Conservation (phyloP, 2,113 vertebrate species). For the Hemicordylus capensis region DNA sequence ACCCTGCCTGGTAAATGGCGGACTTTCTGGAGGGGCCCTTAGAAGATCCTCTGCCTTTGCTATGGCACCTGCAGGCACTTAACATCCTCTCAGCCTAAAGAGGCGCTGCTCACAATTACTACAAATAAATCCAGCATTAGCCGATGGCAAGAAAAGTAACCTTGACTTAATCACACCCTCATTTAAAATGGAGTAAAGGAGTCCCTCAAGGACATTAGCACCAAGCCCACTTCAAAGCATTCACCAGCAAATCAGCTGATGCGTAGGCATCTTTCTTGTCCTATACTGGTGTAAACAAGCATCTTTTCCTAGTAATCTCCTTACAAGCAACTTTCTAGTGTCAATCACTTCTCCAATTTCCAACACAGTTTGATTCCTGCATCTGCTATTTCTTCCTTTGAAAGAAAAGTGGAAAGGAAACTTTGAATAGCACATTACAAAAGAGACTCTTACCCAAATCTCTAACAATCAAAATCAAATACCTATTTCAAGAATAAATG, state of each 20-base stretch:
- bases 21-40: neutral
- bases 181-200: neutral
- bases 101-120: neutral
- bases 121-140: neutral
- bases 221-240: neutral
- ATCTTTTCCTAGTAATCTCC: neutral
- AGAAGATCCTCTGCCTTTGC: neutral
- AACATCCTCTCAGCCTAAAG: neutral
- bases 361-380: slow-evolving; percentile 29
- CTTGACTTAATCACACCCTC: neutral
- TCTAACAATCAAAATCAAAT: neutral
- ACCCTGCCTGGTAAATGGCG: neutral
- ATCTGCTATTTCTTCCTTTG: neutral
- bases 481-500: neutral
- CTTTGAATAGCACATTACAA: slow-evolving; percentile 13
- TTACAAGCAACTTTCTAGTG: slow-evolving; percentile 2
- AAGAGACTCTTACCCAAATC: slow-evolving; percentile 4
- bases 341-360: slow-evolving; percentile 16
- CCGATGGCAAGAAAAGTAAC: neutral
- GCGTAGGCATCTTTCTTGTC: neutral
- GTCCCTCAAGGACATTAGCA: neutral
- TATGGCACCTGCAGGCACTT: neutral
- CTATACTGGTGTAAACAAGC: neutral
- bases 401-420: slow-evolving; percentile 1
- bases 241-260: neutral